Evolutionary conservation across 2,113 vertebrate species (phyloP), one percentile per base, ranked within the genome.

Genomic region (Oncorhynchus mykiss): DNA sequence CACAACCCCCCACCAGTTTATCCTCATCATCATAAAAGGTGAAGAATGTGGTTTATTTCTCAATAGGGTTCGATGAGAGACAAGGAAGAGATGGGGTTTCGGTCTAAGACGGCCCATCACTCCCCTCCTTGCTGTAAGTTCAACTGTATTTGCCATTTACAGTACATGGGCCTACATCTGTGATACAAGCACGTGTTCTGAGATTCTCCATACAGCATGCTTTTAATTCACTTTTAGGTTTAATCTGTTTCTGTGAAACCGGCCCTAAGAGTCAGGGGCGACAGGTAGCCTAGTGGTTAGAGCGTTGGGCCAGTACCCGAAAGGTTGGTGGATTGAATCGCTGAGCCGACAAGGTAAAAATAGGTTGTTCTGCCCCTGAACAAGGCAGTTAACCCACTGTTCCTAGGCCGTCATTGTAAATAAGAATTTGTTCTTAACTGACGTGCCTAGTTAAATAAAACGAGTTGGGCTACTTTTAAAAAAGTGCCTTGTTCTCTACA

Each of bases 11-110:
- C 64, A 75, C 2, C 4, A 71, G 80, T 86, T 87, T 73, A 64
- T 82, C 76, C 65, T 48, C 60, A 27, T 84, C 78, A 82, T 89
- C 85, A 86, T 89, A 82, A 88, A 90, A 88, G 72, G 70, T 83
- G 72, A 88, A 87, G 83, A 88, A 89, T 85, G 79, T 73, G 62
- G 78, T 84, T 88, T 88, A 85, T 85, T 85, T 88, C 86, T 79
- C 76, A 82, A 84, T 82, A 88, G 78, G 81, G 62, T 34, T 66
- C 34, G 20, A 13, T 73, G 13, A 70, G 72, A 66, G 74, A 68
- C 66, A 39, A 57, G 57, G 70, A 29, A 22, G 67, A 70, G 67
- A 71, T 68, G 27, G 66, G 5, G 27, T 12, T 34, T 34, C 5
- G 7, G 13, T 20, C 29, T 1, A 54, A 49, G 25, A 69, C 18